A percentile compares a stretch with the other conserved stretches of the same genome.
Evolutionary conservation across 2,797 vertebrate genomes (phyloP).

Genomic region (Cryptoprocta ferox): DNA sequence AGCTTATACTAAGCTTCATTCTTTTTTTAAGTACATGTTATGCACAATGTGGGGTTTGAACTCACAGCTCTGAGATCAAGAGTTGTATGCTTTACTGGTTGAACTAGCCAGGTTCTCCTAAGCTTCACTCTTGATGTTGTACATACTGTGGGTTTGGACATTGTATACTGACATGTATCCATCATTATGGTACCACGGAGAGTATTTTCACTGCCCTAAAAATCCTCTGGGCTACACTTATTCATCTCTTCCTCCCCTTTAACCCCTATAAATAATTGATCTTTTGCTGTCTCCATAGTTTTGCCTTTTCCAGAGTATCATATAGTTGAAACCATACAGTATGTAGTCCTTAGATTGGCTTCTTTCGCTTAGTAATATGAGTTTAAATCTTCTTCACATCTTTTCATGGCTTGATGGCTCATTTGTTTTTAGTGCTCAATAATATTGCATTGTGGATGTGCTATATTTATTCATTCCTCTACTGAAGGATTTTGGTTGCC

Average conservation of each 20-base stretch:
- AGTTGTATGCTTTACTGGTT: not conserved
- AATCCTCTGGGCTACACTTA: not conserved
- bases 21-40: not conserved
- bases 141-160: not conserved
- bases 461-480: not conserved
- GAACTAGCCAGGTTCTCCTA: not conserved
- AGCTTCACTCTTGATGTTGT: not conserved
- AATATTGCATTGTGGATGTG: not conserved
- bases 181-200: not conserved
- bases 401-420: not conserved
- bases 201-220: not conserved
- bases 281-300: not conserved
- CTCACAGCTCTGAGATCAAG: not conserved
- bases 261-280: not conserved
- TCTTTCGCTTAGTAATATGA: not conserved
- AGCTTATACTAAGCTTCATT: not conserved
- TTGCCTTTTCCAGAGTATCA: not conserved
- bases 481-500: not conserved
- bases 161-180: not conserved
- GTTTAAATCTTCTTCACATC: not conserved
- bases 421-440: not conserved
- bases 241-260: not conserved
- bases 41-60: not conserved
- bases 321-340: not conserved
- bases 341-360: not conserved